A percentile compares a stretch with the other conserved stretches of the same genome.
Conservation (phyloP, 2,888 invertebrate genomes). For the Orthonevra nobilis region DNA sequence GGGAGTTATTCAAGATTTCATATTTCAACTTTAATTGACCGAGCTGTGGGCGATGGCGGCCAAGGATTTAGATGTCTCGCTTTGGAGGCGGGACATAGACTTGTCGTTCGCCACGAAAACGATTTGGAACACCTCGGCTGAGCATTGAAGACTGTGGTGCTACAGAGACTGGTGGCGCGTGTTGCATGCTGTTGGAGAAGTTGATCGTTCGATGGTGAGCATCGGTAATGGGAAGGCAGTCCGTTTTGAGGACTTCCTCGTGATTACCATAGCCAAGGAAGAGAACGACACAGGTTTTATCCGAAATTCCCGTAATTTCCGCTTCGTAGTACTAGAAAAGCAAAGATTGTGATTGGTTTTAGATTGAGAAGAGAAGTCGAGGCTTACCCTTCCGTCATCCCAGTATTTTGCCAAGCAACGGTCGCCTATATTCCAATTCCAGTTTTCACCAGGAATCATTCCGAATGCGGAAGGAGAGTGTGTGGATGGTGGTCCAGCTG, state of each 20-base stretch:
- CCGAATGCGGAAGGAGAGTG: conserved; percentile 77
- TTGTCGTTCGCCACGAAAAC: conserved; percentile 78
- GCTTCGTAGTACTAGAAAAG: conserved; percentile 88
- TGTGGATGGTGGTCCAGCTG: conserved; percentile 81
- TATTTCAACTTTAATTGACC: conserved; percentile 36
- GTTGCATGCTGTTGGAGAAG: conserved; percentile 72
- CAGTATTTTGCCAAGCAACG: conserved; percentile 94
- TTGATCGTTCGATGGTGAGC: conserved; percentile 75
- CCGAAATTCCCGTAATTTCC: conserved; percentile 89
- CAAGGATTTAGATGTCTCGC: conserved; percentile 75
- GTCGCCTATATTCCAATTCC: conserved; percentile 89
- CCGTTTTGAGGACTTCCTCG: conserved; percentile 91
- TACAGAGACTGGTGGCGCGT: conserved; percentile 52
- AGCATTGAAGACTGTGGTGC: conserved; percentile 64
- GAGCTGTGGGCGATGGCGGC: too few relatives aligned
- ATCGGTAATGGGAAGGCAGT: conserved; percentile 86
- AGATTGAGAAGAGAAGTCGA: not conserved
- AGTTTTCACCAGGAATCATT: conserved; percentile 74
- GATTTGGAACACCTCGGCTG: conserved; percentile 72
- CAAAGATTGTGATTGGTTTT: not conserved
- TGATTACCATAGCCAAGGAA: conserved; percentile 94
- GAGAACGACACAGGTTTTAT: conserved; percentile 91
- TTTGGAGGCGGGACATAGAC: conserved; percentile 81
- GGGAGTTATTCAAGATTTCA: conserved; percentile 17
- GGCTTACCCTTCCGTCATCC: conserved; percentile 92